Conservation (phyloP, 2,888 invertebrate species). For the Sarcophaga caerulescens region DNA sequence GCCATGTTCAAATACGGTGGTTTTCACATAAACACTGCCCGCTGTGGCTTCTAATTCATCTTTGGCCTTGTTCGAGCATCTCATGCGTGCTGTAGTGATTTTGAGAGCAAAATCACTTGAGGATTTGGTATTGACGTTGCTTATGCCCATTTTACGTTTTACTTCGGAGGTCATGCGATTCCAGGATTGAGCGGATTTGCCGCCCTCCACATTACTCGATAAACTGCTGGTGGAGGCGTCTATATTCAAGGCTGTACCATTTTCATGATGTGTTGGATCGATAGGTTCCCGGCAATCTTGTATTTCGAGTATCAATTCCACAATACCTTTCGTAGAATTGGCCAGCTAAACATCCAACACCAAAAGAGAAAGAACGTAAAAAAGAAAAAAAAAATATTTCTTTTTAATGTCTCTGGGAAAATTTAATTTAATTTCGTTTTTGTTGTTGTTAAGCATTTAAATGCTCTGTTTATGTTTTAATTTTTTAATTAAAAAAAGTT, state of each 20-base stretch:
- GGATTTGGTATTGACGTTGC: slow-evolving; percentile 70
- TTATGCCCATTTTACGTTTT: slow-evolving; percentile 77
- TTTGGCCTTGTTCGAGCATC: slow-evolving; percentile 80
- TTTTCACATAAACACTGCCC: slow-evolving; percentile 88
- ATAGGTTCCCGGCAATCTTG: slow-evolving; percentile 73
- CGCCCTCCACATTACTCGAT: slow-evolving; percentile 30
- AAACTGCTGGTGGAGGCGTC: slow-evolving; percentile 43
- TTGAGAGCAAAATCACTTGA: slow-evolving; percentile 73
- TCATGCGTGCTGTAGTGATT: slow-evolving; percentile 79
- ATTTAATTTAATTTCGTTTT: too few species aligned
- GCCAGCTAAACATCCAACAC: slow-evolving; percentile 71
- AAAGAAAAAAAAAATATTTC: slow-evolving; percentile 10
- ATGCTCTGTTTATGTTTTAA: too few species aligned
- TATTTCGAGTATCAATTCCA: slow-evolving; percentile 79
- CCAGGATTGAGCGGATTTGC: slow-evolving; percentile 47
- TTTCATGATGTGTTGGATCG: slow-evolving; percentile 39
- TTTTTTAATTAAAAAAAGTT: too few species aligned
- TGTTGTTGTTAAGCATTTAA: too few species aligned
- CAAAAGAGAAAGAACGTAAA: slow-evolving; percentile 11
- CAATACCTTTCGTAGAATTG: slow-evolving; percentile 78
- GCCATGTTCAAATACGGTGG: slow-evolving; percentile 87
- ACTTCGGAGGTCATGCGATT: slow-evolving; percentile 77
- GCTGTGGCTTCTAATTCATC: slow-evolving; percentile 80
- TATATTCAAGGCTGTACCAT: slow-evolving; percentile 14
- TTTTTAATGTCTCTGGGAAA: not conserved